Conservation (phyloP, 2,113 vertebrate genomes). For the Tenrec ecaudatus region DNA sequence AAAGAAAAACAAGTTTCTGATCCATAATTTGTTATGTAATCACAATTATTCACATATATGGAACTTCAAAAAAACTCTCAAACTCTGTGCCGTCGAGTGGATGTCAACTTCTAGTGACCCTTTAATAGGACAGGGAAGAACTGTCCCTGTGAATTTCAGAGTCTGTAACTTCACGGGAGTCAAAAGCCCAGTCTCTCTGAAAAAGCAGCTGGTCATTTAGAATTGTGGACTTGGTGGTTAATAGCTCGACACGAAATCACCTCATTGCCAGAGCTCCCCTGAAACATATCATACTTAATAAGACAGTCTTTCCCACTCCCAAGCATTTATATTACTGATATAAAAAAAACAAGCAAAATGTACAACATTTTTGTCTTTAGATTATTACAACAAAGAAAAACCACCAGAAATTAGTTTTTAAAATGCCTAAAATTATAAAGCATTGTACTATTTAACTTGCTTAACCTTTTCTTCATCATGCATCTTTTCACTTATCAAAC, state of each 20-base stretch:
- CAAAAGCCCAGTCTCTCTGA: too few relatives aligned
- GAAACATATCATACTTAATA: not conserved
- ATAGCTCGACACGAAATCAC: too few relatives aligned
- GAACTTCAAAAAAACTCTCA: too few relatives aligned
- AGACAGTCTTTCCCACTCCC: not conserved
- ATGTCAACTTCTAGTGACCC: too few relatives aligned
- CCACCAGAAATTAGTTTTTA: not conserved
- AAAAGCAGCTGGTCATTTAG: too few relatives aligned
- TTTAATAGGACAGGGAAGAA: too few relatives aligned
- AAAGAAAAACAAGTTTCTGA: not conserved
- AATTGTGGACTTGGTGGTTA: too few relatives aligned
- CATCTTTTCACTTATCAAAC: not conserved
- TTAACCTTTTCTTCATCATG: not conserved
- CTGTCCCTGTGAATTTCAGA: too few relatives aligned
- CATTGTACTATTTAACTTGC: conserved; percentile 52
- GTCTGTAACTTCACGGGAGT: too few relatives aligned
- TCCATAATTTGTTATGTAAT: not conserved
- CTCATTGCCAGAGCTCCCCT: too few relatives aligned
- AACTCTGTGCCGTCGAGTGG: too few relatives aligned
- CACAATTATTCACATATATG: not conserved
- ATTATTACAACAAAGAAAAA: conserved; percentile 25
- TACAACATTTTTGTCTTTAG: not conserved
- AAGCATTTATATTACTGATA: conserved; percentile 7
- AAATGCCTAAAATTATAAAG: conserved; percentile 42
- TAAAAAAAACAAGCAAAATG: conserved; percentile 11